These are phyloP conservation scores for Lycorma delicatula DNA, from an alignment of 1,140 invertebrate species.

Conservation along the genomic window DNA sequence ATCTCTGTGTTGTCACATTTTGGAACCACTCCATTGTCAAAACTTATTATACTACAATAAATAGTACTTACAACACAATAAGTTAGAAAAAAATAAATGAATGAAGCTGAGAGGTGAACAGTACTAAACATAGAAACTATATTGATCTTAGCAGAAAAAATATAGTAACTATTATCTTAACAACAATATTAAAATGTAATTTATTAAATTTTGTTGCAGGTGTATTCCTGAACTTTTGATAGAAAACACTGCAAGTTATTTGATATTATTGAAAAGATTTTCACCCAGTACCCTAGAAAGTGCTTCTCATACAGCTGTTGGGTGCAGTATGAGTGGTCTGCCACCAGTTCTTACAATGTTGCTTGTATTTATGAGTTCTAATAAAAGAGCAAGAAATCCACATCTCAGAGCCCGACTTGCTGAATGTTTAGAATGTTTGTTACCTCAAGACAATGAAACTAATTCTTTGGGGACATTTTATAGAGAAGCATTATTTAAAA, in stretches of 20 bases:
- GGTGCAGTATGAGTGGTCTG: constrained; percentile 48
- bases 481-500: constrained; percentile 65
- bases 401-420: constrained; percentile 85
- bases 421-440: constrained; percentile 74
- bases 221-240: constrained; percentile 86
- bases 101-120: too few relatives aligned
- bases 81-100: too few relatives aligned
- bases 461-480: constrained; percentile 47
- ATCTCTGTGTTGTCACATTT: too few relatives aligned
- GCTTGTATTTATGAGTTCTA: constrained; percentile 51
- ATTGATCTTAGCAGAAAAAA: too few relatives aligned
- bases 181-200: too few relatives aligned
- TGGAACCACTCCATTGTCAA: too few relatives aligned
- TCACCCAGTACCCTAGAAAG: constrained; percentile 39
- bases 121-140: too few relatives aligned
- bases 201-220: too few relatives aligned
- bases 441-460: constrained; percentile 55
- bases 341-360: constrained; percentile 65
- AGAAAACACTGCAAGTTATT: constrained; percentile 74
- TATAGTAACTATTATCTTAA: too few relatives aligned
- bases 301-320: constrained; percentile 53
- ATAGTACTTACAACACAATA: too few relatives aligned
- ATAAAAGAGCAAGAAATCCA: constrained; percentile 74
- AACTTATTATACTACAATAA: too few relatives aligned
- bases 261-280: constrained; percentile 61